Evolutionary conservation across 2,888 invertebrate genomes (phyloP).

Genomic region (Morinoia aosen): DNA sequence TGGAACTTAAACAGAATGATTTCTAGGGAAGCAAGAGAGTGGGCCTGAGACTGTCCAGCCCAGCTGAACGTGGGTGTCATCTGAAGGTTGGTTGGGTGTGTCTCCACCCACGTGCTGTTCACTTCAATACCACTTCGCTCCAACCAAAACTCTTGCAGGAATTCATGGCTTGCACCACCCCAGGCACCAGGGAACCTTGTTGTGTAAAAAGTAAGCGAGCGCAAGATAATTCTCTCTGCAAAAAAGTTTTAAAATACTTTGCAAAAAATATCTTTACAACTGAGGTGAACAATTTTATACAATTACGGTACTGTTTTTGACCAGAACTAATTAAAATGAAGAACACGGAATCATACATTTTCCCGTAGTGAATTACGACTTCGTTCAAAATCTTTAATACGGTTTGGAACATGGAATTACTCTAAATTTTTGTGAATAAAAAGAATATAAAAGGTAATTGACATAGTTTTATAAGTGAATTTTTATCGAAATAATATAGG

Average conservation of each 20-base stretch:
- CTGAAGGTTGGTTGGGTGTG: constrained; percentile 30
- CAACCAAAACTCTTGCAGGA: not conserved
- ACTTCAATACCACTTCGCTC: not conserved
- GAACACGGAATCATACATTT: not conserved
- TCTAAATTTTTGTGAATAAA: too few species aligned
- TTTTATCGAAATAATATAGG: not conserved
- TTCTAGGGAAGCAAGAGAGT: not conserved
- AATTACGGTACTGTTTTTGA: not conserved
- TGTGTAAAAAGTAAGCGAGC: too few species aligned
- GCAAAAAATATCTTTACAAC: not conserved
- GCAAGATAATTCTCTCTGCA: not conserved
- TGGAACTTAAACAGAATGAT: not conserved
- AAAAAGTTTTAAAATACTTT: not conserved
- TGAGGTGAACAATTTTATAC: not conserved
- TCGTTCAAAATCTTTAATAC: not conserved
- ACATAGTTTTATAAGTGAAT: not conserved
- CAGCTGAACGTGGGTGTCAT: constrained; percentile 1
- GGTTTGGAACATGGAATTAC: not conserved
- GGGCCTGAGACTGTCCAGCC: not conserved
- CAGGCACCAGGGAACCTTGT: not conserved
- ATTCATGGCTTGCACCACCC: not conserved
- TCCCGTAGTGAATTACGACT: not conserved
- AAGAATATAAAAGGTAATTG: not conserved
- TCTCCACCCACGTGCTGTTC: constrained; percentile 5
- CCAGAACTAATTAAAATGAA: not conserved